Conservation (phyloP, 2,797 vertebrate genomes). For the Rachycentron canadum region DNA sequence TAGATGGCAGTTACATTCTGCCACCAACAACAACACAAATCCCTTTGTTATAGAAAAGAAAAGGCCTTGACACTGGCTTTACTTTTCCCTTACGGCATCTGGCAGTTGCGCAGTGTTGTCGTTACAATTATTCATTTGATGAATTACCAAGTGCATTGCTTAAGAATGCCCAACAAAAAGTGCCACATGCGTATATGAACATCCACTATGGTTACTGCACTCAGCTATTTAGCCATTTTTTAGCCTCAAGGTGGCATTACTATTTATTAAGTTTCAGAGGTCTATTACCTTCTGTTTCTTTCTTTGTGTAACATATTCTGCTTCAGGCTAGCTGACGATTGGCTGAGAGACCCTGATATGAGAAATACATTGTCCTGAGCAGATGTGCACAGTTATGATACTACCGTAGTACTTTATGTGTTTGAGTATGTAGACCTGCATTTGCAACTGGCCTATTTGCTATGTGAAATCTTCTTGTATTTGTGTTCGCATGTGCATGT, state of each 20-base stretch:
- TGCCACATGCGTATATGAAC: background rate
- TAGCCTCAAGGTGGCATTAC: conserved; percentile 29
- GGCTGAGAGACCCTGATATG: conserved; percentile 10
- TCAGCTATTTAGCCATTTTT: conserved; percentile 22
- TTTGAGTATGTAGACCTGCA: background rate
- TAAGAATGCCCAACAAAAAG: conserved; percentile 1
- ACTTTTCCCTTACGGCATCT: conserved; percentile 3
- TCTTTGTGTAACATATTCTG: background rate
- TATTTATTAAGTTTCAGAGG: conserved; percentile 20
- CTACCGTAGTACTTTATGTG: background rate
- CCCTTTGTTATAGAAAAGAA: background rate
- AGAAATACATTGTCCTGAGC: conserved; percentile 3
- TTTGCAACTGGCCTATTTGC: conserved; percentile 4
- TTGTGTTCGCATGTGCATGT: conserved; percentile 17
- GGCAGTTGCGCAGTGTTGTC: background rate
- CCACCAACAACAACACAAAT: background rate
- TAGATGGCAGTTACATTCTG: background rate
- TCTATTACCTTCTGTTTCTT: conserved; percentile 5
- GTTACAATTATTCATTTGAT: background rate
- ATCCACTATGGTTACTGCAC: conserved; percentile 4
- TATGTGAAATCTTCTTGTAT: background rate
- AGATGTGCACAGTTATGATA: conserved; percentile 14
- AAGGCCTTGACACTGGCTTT: background rate
- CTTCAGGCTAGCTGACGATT: conserved; percentile 30
- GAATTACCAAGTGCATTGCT: conserved; percentile 1